Evolutionary conservation across 2,797 vertebrate genomes (phyloP).

Genomic region (Lagodon rhomboides): DNA sequence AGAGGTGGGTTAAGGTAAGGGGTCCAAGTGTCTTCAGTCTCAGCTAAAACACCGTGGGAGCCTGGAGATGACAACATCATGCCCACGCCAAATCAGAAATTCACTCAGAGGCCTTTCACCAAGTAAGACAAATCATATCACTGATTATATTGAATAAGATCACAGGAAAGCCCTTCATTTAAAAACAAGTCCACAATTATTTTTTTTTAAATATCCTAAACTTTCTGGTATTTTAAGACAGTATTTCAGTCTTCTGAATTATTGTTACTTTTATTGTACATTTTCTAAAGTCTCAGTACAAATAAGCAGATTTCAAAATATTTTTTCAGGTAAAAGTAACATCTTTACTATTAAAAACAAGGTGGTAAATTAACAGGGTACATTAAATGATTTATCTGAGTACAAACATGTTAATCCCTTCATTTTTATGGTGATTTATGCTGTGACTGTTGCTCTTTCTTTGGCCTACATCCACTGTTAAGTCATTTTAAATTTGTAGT

Average conservation of each 20-base stretch:
- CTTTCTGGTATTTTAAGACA: background rate
- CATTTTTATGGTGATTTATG: background rate
- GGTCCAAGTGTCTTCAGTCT: constrained; percentile 9
- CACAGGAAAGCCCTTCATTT: background rate
- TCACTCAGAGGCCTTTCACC: background rate
- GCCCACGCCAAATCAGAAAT: background rate
- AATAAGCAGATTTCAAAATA: no score
- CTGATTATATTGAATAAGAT: background rate
- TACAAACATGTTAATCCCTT: background rate
- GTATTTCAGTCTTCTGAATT: background rate
- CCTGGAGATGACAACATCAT: background rate
- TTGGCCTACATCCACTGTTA: constrained; percentile 41
- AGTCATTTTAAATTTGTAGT: constrained; percentile 66
- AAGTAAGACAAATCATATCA: background rate
- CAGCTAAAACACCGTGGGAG: background rate
- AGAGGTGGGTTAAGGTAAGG: constrained; percentile 45
- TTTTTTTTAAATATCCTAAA: background rate
- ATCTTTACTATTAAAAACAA: background rate
- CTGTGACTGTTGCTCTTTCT: constrained; percentile 14
- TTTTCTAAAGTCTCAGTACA: background rate
- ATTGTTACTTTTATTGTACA: background rate
- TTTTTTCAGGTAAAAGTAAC: constrained; percentile 1
- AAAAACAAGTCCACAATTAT: background rate
- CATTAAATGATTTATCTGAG: background rate
- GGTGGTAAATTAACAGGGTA: background rate